Base-by-base conservation (phyloP, 2,797 vertebrate species). In the Ataeniobius toweri region DNA sequence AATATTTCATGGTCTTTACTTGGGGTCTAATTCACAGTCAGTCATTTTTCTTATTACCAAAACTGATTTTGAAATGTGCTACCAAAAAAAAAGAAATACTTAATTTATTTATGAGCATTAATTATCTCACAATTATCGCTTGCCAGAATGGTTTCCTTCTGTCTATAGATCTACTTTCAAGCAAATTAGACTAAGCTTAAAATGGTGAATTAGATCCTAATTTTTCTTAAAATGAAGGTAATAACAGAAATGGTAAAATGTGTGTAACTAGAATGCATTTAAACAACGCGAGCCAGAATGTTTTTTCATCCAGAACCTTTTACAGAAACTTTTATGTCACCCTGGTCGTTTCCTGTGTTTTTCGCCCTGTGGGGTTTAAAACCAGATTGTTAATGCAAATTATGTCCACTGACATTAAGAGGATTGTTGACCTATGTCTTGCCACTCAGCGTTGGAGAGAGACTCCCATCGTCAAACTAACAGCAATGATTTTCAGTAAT, bases 111-210 rank as follows among this genome's bases (percentile, higher is more conserved):
- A 3, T 72, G 58, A 78, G 26, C 59, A 46, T 77, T 39, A 8
- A 5, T 67, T 7, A 74, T 39, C 55, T 61, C 50, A 58, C 79
- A 73, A 3, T 78, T 0, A 10, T 73, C 69, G 74, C n/a, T 39
- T 84, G 74, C 48, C 73, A 85, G 58, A 36, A 36, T 78, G 80
- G 76, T 61, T 24, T 50, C 75, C 59, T 69, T 78, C 65, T 70
- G 26, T 58, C 22, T 78, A 22, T 9, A n/a, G 56, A 8, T 80
- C 44, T 82, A 39, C 71, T 77, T 76, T 86, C 44, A 78, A 50
- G 63, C 51, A 41, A 20, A 79, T 78, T 80, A 20, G 71, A 84
- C 76, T 51, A 3, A 18, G 68, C 39, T 71, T 77, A 63, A 75
- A 10, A 28, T 70, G 14, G 46, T 53, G 48, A 68, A 41, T 74